phyloP scores from a whole-genome alignment of 2,113 vertebrate species.

The Oreochromis aureus region DNA sequence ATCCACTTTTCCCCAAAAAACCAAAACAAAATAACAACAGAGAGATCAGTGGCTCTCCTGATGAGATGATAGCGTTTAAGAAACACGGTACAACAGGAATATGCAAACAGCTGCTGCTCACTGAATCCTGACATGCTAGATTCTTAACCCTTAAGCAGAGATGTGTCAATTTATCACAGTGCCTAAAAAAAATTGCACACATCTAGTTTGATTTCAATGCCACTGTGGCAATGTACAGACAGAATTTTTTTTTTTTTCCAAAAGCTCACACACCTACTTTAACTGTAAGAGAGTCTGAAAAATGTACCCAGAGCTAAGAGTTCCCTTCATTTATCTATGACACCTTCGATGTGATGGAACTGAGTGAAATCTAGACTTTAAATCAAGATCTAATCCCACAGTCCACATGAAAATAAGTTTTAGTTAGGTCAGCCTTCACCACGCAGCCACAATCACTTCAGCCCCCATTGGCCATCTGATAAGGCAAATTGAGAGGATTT shows the following conservation, averaged over 20 bases:
- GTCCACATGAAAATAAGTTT: neutral
- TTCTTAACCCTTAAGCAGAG: neutral
- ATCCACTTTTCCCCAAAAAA: neutral
- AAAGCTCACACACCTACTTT: neutral
- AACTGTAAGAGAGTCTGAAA: neutral
- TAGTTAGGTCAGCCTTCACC: neutral
- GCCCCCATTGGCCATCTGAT: conserved; percentile 17
- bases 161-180: neutral
- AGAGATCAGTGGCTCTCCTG: conserved; percentile 41
- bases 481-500: conserved; percentile 26
- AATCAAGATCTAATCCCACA: neutral
- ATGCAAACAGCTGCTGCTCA: neutral
- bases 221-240: neutral
- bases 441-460: neutral
- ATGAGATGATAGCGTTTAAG: neutral
- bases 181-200: neutral
- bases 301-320: neutral
- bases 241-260: neutral
- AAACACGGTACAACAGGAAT: neutral
- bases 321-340: neutral
- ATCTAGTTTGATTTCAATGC: neutral
- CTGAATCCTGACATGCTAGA: neutral
- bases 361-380: neutral
- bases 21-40: conserved; percentile 40
- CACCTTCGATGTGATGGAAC: neutral